phyloP scores from a whole-genome alignment of 2,113 vertebrate genomes.

The Copsychus sechellarum region DNA sequence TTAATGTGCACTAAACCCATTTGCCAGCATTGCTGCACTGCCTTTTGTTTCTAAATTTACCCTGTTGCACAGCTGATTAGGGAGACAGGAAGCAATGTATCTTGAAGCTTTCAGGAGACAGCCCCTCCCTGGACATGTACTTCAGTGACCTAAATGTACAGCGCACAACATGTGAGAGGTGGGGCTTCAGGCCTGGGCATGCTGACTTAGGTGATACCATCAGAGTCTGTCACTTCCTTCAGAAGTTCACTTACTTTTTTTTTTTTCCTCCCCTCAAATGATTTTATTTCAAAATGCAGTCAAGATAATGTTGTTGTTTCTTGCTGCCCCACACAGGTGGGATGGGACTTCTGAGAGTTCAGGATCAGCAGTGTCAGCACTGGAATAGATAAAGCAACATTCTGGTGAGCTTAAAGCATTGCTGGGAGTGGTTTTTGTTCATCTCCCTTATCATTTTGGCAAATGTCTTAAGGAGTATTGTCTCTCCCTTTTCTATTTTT shows the following conservation, averaged over 20 bases:
- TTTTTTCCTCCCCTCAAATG: background rate
- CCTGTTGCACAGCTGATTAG: conserved; percentile 34
- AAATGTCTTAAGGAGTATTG: background rate
- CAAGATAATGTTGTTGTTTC: background rate
- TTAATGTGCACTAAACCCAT: background rate
- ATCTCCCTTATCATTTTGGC: conserved; percentile 10
- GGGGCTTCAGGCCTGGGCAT: conserved; percentile 48
- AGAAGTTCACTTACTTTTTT: background rate
- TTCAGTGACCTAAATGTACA: conserved; percentile 17
- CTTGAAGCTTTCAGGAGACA: conserved; percentile 33
- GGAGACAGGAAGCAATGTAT: conserved; percentile 21
- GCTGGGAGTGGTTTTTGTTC: background rate
- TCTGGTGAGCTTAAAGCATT: background rate
- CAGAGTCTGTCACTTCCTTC: background rate
- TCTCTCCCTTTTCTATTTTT: conserved; percentile 31
- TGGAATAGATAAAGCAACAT: background rate
- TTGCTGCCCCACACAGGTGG: rapidly evolving
- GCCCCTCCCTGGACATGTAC: conserved; percentile 54
- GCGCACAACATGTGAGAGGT: background rate
- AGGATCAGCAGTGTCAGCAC: background rate
- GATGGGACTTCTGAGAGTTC: rapidly evolving
- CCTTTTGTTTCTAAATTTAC: conserved; percentile 46
- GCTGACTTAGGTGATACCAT: background rate
- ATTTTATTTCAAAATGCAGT: background rate
- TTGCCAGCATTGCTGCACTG: background rate